These are phyloP conservation scores for Cossypha niveicapilla DNA, from an alignment of 2,797 vertebrate genomes.

Conservation along the genomic window DNA sequence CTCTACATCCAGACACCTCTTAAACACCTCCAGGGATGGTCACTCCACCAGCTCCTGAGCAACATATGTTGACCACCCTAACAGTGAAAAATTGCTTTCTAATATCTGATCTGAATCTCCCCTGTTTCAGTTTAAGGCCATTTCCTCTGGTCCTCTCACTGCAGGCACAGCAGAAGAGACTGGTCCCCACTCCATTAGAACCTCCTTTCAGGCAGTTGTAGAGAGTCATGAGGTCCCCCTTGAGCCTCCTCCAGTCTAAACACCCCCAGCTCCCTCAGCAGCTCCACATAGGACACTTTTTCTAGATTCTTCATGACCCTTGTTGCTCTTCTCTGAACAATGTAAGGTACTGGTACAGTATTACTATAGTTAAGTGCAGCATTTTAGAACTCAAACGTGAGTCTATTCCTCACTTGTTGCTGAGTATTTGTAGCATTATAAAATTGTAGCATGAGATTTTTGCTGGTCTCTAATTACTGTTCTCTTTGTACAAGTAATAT, in stretches of 20 bases:
- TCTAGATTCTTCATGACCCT: neutral
- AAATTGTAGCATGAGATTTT: neutral
- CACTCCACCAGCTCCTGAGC: neutral
- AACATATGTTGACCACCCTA: neutral
- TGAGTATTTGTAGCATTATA: neutral
- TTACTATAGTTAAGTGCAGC: neutral
- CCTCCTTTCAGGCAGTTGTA: neutral
- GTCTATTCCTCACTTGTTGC: neutral
- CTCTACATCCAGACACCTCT: neutral
- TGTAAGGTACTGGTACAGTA: neutral
- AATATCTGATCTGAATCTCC: neutral
- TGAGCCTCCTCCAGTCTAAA: neutral
- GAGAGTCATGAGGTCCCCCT: rapidly evolving
- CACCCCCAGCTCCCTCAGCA: neutral
- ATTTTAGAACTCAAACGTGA: neutral
- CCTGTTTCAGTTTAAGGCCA: neutral
- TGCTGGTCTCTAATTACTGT: neutral
- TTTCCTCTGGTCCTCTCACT: neutral
- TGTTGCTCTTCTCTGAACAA: neutral
- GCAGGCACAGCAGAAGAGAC: neutral
- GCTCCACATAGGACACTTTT: neutral
- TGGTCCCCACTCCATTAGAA: neutral
- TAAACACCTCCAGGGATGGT: neutral
- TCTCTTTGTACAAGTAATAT: neutral
- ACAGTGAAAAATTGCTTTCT: neutral